These are phyloP conservation scores for Andrena trimmerana DNA, from an alignment of 2,888 invertebrate species.

Conservation along the genomic window DNA sequence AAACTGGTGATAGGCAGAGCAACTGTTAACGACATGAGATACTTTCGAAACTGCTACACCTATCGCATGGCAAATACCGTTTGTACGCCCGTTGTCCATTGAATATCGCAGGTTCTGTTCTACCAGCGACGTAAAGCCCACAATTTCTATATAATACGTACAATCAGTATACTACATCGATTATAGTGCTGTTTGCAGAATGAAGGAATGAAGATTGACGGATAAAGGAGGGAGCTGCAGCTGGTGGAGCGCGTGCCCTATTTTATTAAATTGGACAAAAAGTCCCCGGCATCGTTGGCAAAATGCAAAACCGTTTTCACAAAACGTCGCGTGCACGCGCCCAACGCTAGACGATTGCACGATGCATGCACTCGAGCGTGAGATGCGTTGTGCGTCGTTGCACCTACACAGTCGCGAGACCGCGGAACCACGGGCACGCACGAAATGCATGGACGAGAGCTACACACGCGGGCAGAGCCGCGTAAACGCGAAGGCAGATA, in stretches of 20 bases:
- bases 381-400: slow-evolving; percentile 78
- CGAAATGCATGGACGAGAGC: slow-evolving; percentile 33
- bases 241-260: slow-evolving; percentile 33
- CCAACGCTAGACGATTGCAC: slow-evolving; percentile 61
- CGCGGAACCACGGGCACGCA: slow-evolving; percentile 55
- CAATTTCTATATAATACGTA: no score
- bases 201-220: background rate
- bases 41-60: no score
- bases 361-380: slow-evolving; percentile 76
- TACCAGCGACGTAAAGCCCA: no score
- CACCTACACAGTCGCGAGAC: slow-evolving; percentile 63
- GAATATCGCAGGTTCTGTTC: no score
- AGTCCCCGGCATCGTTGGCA: slow-evolving; percentile 44
- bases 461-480: slow-evolving; percentile 53
- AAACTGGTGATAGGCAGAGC: no score
- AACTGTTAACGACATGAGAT: no score
- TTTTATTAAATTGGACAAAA: slow-evolving; percentile 45
- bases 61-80: no score
- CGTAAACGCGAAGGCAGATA: slow-evolving; percentile 71
- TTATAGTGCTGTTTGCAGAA: slow-evolving; percentile 1
- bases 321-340: slow-evolving; percentile 69
- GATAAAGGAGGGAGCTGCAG: background rate
- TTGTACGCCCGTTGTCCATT: no score
- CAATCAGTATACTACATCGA: background rate
- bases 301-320: slow-evolving; percentile 53